These are phyloP conservation scores for Uropetala carovei DNA, from an alignment of 2,888 invertebrate genomes.

Conservation along the genomic window DNA sequence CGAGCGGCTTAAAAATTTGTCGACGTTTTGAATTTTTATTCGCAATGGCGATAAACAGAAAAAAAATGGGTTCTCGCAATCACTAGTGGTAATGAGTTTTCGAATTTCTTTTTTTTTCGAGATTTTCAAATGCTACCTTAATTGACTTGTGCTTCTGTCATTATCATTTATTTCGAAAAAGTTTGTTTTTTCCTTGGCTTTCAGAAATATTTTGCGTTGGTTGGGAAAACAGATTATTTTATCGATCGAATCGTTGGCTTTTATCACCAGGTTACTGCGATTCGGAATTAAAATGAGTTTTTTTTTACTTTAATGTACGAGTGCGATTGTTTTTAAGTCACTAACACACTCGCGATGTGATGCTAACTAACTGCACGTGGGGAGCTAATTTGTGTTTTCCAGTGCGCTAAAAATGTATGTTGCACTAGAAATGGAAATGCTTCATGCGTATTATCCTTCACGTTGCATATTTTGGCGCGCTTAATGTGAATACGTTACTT, in stretches of 20 bases:
- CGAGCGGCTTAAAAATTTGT: background rate
- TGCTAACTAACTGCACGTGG: background rate
- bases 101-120: constrained; percentile 9
- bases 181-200: background rate
- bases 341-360: background rate
- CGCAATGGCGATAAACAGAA: background rate
- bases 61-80: background rate
- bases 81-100: background rate
- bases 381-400: background rate
- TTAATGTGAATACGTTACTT: too few species aligned
- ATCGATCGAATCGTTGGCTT: background rate
- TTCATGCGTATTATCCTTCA: too few species aligned
- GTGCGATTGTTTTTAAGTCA: background rate
- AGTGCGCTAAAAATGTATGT: too few species aligned
- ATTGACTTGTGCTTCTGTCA: background rate
- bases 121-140: background rate
- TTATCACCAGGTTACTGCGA: background rate
- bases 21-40: background rate
- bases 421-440: too few species aligned
- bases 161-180: background rate
- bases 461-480: too few species aligned
- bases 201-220: background rate
- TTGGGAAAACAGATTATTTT: background rate
- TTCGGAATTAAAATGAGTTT: background rate
- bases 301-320: background rate